These are phyloP conservation scores for Graptemys geographica DNA, from an alignment of 2,797 vertebrate genomes.

Conservation along the genomic window DNA sequence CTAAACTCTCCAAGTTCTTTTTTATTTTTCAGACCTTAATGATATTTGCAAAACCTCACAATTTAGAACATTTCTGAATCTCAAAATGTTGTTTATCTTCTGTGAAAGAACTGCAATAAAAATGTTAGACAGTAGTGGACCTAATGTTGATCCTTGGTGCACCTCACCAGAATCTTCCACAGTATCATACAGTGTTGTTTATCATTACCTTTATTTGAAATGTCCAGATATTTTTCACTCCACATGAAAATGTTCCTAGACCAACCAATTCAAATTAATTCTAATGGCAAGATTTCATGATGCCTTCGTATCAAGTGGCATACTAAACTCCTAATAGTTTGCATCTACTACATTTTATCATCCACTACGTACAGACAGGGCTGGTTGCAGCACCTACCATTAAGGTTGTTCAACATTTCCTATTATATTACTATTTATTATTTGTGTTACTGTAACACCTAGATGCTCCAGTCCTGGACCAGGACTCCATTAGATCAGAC, in stretches of 20 bases:
- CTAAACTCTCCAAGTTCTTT: neutral
- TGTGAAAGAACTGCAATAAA: neutral
- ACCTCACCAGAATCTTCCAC: neutral
- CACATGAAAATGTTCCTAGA: neutral
- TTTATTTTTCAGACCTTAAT: conserved; percentile 1
- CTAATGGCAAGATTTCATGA: neutral
- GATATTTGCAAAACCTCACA: neutral
- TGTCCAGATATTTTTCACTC: neutral
- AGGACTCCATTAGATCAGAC: no score
- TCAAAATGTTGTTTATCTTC: neutral
- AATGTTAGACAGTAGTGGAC: neutral
- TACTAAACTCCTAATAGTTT: no score
- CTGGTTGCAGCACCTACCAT: neutral
- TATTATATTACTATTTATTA: neutral
- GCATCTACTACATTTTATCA: neutral
- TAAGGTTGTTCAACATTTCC: neutral
- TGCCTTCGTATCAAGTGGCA: no score
- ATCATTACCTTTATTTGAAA: neutral
- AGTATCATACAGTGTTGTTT: neutral
- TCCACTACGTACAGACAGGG: neutral
- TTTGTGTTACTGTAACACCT: neutral
- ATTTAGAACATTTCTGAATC: neutral
- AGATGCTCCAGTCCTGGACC: neutral
- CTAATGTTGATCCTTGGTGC: neutral
- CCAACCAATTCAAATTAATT: neutral